Base-by-base conservation (phyloP, 2,113 vertebrate genomes). In the Alaudala cheleensis region DNA sequence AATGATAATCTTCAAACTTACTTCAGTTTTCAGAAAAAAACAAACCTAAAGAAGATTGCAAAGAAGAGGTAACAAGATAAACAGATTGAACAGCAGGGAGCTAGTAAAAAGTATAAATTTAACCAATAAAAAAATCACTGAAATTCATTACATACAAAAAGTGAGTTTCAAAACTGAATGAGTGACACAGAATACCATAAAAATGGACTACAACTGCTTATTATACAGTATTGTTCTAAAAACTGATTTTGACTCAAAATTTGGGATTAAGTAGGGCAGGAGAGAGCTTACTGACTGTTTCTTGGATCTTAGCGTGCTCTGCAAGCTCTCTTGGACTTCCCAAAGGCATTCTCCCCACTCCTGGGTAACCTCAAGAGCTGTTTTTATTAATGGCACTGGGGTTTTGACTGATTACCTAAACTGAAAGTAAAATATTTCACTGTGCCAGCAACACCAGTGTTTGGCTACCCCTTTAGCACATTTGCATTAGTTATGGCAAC, bases 281-380 rank as follows among this genome's bases (percentile, higher is more conserved):
- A 18, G 3, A 65, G 13, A 44, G 14, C 6, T 76, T 54, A 39
- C 29, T 88, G 67, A 42, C 44, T 34, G n/a, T 18, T 86, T 54
- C 61, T n/a, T 3, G 0, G 2, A 10, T 44, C 12, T 56, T 51
- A 39, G 19, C 0, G 0, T 1, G 81, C 70, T 81, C 47, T 69
- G 15, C 11, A 61, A 84, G 56, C 13, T 66, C 22, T 81, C 7
- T 20, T 26, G 50, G 34, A 66, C 60, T 37, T 86, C 40, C 4
- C 23, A 89, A 49, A 73, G 10, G 5, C n/a, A 42, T 62, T 85
- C 6, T 71, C 12, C 14, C 39, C 24, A 54, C 1, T 11, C 19
- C 2, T 26, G 11, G 5, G 3, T n/a, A 84, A 81, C 7, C 12
- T 91, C 29, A 74, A 6, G 10, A 62, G 10, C 25, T 39, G 11